phyloP scores from a whole-genome alignment of 2,888 invertebrate species.

The Drosophila pullipes region DNA sequence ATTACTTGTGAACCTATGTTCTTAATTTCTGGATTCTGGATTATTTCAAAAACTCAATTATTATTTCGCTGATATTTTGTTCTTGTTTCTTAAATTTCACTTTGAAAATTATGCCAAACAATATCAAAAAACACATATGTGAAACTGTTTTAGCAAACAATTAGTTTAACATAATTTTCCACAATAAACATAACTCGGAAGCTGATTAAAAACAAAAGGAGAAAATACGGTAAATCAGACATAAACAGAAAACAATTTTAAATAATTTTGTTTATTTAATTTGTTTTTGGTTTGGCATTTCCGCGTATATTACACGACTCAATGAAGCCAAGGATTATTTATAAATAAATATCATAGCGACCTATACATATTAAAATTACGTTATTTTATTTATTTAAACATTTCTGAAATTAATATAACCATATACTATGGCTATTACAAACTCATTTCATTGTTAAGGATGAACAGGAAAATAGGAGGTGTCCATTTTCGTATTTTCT shows the following conservation, averaged over 20 bases:
- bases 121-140: not conserved
- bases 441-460: not conserved
- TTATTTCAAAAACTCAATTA: not conserved
- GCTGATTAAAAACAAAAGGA: not conserved
- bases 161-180: not conserved
- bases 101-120: no score
- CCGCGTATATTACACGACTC: constrained; percentile 43
- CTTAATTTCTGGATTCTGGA: not conserved
- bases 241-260: constrained; percentile 20
- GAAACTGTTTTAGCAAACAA: not conserved
- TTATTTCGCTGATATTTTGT: not conserved
- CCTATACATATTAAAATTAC: not conserved
- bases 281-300: constrained; percentile 6
- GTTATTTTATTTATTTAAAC: not conserved
- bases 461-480: not conserved
- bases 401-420: not conserved
- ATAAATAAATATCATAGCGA: constrained; percentile 62
- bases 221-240: not conserved
- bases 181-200: not conserved
- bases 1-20: not conserved
- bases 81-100: not conserved
- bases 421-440: not conserved
- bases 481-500: no score
- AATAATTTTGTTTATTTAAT: constrained; percentile 13
- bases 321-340: constrained; percentile 64